Evolutionary conservation across 1,140 invertebrate genomes (phyloP).

Genomic region (Hyposmocoma kahamanoa): DNA sequence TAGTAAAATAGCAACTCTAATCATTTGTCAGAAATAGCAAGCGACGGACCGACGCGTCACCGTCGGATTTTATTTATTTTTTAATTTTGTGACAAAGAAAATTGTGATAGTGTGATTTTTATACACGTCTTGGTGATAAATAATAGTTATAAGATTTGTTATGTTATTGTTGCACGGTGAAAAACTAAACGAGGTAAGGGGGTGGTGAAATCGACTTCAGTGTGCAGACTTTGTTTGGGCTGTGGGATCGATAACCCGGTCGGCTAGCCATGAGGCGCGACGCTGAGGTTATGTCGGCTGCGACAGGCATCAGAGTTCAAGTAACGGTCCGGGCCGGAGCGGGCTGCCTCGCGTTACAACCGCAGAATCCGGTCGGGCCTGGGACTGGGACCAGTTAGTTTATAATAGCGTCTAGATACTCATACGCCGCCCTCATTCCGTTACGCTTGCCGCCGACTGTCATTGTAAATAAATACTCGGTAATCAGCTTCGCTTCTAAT

Average conservation of each 20-base stretch:
- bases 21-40: constrained; percentile 32
- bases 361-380: constrained; percentile 58
- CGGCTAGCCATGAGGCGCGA: constrained; percentile 68
- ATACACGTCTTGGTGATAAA: constrained; percentile 67
- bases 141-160: constrained; percentile 71
- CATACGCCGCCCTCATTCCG: constrained; percentile 64
- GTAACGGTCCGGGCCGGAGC: constrained; percentile 59
- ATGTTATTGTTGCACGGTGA: constrained; percentile 61
- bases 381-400: constrained; percentile 58
- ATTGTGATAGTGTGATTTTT: constrained; percentile 73
- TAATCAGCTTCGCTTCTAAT: constrained; percentile 59
- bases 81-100: constrained; percentile 66
- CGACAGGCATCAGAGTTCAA: constrained; percentile 64
- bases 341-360: constrained; percentile 53
- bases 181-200: constrained; percentile 57
- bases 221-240: constrained; percentile 63
- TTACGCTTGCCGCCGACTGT: constrained; percentile 56
- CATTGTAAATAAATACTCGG: constrained; percentile 64
- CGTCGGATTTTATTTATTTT: constrained; percentile 67
- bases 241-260: constrained; percentile 70
- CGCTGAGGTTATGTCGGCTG: constrained; percentile 67
- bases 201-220: too few relatives aligned
- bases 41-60: constrained; percentile 68
- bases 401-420: constrained; percentile 61
- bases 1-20: not conserved